Evolutionary conservation across 92 coral and sea anemone genomes (phyloP).

Genomic region (Montipora capitata): DNA sequence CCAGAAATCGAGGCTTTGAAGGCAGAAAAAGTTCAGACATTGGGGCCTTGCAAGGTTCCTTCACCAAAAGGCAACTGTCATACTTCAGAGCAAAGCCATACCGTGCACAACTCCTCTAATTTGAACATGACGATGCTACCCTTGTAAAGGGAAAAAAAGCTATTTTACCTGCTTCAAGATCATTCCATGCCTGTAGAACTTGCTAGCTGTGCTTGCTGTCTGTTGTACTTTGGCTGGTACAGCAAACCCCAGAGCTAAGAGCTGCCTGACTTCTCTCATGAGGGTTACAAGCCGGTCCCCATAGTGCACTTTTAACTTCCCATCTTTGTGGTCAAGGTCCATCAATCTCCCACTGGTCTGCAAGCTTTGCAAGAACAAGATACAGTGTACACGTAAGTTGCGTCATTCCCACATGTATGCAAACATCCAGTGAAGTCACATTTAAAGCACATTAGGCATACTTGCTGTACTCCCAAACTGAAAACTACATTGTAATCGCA

Average conservation of each 20-base stretch:
- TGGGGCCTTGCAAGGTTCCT: too few species aligned
- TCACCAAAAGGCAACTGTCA: too few species aligned
- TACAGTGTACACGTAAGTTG: background rate
- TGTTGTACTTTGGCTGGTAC: constrained; percentile 97
- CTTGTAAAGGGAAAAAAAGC: background rate
- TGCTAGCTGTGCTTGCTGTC: constrained; percentile 94
- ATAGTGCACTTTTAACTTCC: constrained; percentile 96
- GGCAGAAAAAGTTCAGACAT: too few species aligned
- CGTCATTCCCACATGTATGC: background rate
- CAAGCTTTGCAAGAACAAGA: constrained; percentile 53
- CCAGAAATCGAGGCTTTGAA: too few species aligned
- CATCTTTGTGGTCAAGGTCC: constrained; percentile 98
- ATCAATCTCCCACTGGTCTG: constrained; percentile 98
- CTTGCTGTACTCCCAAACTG: too few species aligned
- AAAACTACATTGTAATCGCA: too few species aligned
- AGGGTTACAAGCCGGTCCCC: constrained; percentile 98
- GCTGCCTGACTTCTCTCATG: constrained; percentile 98
- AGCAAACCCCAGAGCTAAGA: constrained; percentile 93
- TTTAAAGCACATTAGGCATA: too few species aligned
- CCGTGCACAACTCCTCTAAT: too few species aligned
- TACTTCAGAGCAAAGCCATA: too few species aligned
- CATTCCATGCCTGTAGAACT: constrained; percentile 99
- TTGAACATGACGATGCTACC: too few species aligned
- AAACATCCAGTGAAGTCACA: too few species aligned
- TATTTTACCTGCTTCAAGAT: constrained; percentile 92